phyloP scores from a whole-genome alignment of 2,113 vertebrate genomes.

The Oreochromis aureus region DNA sequence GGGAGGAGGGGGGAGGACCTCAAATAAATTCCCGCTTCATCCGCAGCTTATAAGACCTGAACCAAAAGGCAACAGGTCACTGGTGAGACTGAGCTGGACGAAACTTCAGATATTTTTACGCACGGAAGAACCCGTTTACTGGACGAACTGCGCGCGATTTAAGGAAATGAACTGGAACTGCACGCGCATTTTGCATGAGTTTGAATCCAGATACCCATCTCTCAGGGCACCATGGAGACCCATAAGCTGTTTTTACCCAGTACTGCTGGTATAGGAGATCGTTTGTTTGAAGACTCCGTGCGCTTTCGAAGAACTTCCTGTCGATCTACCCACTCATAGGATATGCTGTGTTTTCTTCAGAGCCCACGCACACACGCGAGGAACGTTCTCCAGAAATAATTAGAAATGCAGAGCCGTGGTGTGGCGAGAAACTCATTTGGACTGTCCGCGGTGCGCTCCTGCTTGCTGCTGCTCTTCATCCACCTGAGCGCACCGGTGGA shows the following conservation, averaged over 20 bases:
- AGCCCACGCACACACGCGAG: background rate
- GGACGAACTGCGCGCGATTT: background rate
- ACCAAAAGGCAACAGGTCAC: background rate
- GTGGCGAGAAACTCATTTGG: background rate
- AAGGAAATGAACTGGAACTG: background rate
- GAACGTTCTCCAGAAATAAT: background rate
- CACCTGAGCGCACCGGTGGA: constrained; percentile 66
- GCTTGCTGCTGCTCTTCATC: constrained; percentile 74
- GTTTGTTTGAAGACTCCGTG: background rate
- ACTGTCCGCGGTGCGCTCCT: constrained; percentile 38
- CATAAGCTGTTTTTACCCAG: background rate
- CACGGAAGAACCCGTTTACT: background rate
- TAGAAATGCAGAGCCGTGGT: constrained; percentile 25
- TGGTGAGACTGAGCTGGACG: background rate
- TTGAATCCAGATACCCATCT: background rate
- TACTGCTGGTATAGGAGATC: background rate
- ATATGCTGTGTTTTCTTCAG: background rate
- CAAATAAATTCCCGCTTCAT: constrained; percentile 56
- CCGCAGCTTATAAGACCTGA: background rate
- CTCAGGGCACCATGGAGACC: constrained; percentile 11
- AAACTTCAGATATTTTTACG: background rate
- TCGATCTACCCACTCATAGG: background rate
- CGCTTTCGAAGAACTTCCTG: background rate
- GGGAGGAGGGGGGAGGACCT: constrained; percentile 5
- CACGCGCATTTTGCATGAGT: background rate